Conservation (phyloP, 2,797 vertebrate species). For the Sebastes kiyomatsui region DNA sequence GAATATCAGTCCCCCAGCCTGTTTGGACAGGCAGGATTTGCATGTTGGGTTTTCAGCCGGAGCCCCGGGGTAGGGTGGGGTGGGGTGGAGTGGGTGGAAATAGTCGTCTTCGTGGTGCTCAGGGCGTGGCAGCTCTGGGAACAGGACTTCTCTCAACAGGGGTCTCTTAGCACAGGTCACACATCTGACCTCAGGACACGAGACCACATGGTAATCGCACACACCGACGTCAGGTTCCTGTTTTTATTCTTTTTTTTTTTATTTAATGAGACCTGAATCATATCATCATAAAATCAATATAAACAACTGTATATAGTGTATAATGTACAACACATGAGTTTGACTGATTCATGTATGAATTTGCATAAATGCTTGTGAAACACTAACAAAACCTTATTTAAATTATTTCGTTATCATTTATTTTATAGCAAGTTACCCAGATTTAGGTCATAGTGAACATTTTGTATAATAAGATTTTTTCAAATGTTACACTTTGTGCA, state of each 20-base stretch:
- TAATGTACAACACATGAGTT: too few species aligned
- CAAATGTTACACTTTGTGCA: background rate
- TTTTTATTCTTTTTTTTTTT: background rate
- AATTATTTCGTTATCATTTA: background rate
- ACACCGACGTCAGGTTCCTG: background rate
- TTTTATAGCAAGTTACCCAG: background rate
- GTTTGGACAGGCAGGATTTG: slow-evolving; percentile 76
- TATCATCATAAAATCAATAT: background rate
- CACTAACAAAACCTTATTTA: background rate
- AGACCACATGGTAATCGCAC: slow-evolving; percentile 2
- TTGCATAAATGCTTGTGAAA: background rate
- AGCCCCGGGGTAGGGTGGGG: slow-evolving; percentile 50
- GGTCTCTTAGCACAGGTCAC: slow-evolving; percentile 28
- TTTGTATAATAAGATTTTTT: background rate
- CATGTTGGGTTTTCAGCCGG: slow-evolving; percentile 68
- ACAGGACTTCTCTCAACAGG: slow-evolving; percentile 35
- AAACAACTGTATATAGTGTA: background rate
- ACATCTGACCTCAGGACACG: slow-evolving; percentile 40
- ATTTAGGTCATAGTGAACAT: background rate
- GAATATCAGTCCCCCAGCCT: slow-evolving; percentile 65
- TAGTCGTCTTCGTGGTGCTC: slow-evolving; percentile 55
- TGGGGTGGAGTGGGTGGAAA: slow-evolving; percentile 35
- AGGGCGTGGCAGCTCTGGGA: slow-evolving; percentile 69
- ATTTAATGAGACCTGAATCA: background rate
- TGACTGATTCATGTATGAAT: background rate